Evolutionary conservation across 2,797 vertebrate species (phyloP), one percentile per base, ranked within the genome.

Genomic region (Macropodus opercularis): DNA sequence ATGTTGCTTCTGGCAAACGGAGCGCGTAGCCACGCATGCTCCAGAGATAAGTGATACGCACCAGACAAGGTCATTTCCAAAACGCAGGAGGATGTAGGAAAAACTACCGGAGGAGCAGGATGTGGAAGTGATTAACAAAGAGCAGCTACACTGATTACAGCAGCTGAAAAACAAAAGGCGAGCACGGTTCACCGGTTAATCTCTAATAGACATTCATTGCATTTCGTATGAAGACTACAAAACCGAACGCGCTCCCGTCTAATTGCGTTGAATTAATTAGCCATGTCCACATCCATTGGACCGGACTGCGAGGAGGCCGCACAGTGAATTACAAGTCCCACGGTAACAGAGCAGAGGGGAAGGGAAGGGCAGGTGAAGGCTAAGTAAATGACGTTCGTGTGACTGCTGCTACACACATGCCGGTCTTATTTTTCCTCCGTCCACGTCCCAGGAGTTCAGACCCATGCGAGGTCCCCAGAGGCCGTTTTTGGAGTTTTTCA

Each of bases 221-320:
- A 29, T 72, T 71, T 63, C 61, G 69, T 58, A 53, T 8, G 53
- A 73, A 19, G 61, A 57, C 43, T 38, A 67, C 53, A 50, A 65
- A 79, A 61, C 54, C 68, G 59, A 63, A 78, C 61, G 44, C 21
- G 48, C 52, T 53, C 46, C 40, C 8, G 70, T 80, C 58, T 79
- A 69, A 85, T 87, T 73, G 73, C 55, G 50, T 61, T 46, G 63
- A 76, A 83, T 81, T 82, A 86, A 82, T 80, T 79, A 83, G 44
- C 63, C 56, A 34, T 73, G 67, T 69, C 75, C 42, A 49, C 39
- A 39, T 75, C 58, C 58, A 49, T 50, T 69, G 24, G 38, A 47
- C 54, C 19, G 54, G 42, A 53, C 14, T 55, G 36, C 44, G 56
- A 72, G 64, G 11, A 15, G 53, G 53, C 17, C 44, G 44, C 69